phyloP scores from a whole-genome alignment of 2,113 vertebrate species.

The Osmerus eperlanus region DNA sequence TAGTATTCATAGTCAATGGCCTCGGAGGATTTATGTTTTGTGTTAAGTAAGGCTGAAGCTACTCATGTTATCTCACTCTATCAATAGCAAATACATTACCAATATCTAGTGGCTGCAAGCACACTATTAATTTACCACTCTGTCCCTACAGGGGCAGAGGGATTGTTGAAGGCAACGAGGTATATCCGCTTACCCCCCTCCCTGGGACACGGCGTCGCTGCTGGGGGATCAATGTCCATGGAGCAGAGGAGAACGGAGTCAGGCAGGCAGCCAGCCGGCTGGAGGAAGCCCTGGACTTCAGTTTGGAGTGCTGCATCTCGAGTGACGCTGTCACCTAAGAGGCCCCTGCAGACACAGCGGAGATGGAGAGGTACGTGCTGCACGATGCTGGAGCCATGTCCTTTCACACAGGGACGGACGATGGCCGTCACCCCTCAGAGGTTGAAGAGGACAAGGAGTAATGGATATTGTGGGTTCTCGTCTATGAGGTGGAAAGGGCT shows the following conservation, averaged over 20 bases:
- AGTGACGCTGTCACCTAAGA: constrained; percentile 67
- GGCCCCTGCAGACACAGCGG: constrained; percentile 55
- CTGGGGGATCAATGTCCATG: constrained; percentile 82
- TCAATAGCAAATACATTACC: constrained; percentile 85
- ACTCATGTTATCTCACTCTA: constrained; percentile 83
- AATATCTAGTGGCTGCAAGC: constrained; percentile 83
- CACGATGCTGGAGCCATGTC: constrained; percentile 59
- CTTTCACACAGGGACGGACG: constrained; percentile 55
- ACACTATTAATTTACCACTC: constrained; percentile 84
- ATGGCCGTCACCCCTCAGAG: constrained; percentile 46
- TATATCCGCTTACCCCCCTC: constrained; percentile 78
- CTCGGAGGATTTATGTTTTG: constrained; percentile 82
- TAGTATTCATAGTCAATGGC: constrained; percentile 58
- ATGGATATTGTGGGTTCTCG: constrained; percentile 49
- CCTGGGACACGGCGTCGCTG: constrained; percentile 77
- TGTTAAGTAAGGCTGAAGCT: constrained; percentile 86
- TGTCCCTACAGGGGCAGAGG: constrained; percentile 78
- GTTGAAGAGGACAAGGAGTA: constrained; percentile 65
- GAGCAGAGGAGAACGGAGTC: constrained; percentile 56
- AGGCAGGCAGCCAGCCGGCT: constrained; percentile 60
- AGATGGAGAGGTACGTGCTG: constrained; percentile 59
- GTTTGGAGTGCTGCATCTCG: constrained; percentile 64
- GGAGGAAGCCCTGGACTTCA: constrained; percentile 52
- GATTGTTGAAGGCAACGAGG: constrained; percentile 83
- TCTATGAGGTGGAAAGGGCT: constrained; percentile 50